Evolutionary conservation across 1,140 invertebrate species (phyloP), one percentile per base, ranked within the genome.

Genomic region (Diorhabda sublineata): DNA sequence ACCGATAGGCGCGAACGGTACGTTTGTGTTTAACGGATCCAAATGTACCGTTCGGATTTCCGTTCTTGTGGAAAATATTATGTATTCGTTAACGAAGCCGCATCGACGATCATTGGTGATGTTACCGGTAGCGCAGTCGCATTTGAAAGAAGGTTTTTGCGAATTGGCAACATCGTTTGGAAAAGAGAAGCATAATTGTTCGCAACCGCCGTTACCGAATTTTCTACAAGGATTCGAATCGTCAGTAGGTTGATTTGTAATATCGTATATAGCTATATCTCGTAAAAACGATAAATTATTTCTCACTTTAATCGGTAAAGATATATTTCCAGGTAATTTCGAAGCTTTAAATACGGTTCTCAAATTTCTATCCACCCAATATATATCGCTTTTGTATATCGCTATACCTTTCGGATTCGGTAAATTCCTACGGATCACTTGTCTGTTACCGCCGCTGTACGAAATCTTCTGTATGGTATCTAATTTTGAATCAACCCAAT

Each of bases 351-450:
- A 97, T 3, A 98, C 90, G 0, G 92, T 91, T 69, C 90, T 88
- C 0, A 99, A 83, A 81, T 98, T 98, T 61, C 94, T 86, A 79
- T 99, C 98, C 0, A 98, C 95, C 97, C 97, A 99, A 79, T 94
- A 98, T 0, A 99, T 90, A 68, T 92, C 90, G 42, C 86, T 85
- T 58, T 89, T 88, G 72, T 93, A 89, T 3, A 99, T 87, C 0
- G 96, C 92, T 26, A 98, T 89, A 61, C 96, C 96, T 89, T 97
- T 95, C 1, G 97, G 96, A 78, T 96, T 97, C 0, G 97, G 97
- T 9, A 98, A 83, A 78, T 97, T 95, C 0, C 91, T 84, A 41
- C 95, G 85, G 41, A 99, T 92, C 0, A 96, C 87, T 77, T 92
- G 89, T 75, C 93, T 84, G 74, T 91, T 90, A 5, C 89, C 90